Conservation (phyloP, 2,113 vertebrate genomes). For the Leptobrachium ailaonicum region DNA sequence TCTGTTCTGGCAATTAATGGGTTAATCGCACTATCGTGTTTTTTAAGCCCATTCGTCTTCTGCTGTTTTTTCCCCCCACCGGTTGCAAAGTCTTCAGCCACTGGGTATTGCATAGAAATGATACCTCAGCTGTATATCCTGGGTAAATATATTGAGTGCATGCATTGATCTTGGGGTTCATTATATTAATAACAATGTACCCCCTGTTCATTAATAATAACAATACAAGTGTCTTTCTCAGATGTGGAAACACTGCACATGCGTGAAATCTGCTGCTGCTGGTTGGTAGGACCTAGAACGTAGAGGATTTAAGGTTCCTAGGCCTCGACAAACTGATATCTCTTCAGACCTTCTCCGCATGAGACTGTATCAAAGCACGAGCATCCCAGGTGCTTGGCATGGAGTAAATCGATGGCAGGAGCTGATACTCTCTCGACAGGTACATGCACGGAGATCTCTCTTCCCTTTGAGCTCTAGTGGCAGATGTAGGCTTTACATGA, state of each 20-base stretch:
- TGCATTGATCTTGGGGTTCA: conserved; percentile 50
- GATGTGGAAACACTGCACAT: conserved; percentile 27
- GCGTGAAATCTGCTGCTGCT: conserved; percentile 2
- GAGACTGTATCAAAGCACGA: conserved; percentile 10
- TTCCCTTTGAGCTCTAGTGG: conserved; percentile 56
- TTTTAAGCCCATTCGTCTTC: conserved; percentile 21
- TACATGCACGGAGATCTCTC: conserved; percentile 48
- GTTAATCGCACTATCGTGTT: conserved; percentile 27
- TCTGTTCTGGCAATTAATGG: background rate
- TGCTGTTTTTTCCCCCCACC: conserved; percentile 24
- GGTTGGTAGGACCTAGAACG: too few species aligned
- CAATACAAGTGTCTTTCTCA: background rate
- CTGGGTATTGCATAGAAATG: conserved; percentile 75
- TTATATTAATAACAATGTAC: conserved; percentile 49
- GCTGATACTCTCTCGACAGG: conserved; percentile 41
- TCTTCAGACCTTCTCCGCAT: conserved; percentile 8
- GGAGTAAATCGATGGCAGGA: conserved; percentile 55
- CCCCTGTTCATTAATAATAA: conserved; percentile 33
- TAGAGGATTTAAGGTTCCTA: too few species aligned
- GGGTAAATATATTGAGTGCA: conserved; percentile 52
- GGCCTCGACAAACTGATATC: too few species aligned
- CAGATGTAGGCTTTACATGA: conserved; percentile 56
- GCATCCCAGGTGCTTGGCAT: conserved; percentile 52
- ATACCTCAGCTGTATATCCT: conserved; percentile 56
- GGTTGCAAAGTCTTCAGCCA: conserved; percentile 54